A percentile compares a stretch with the other conserved stretches of the same genome.
Evolutionary conservation across 2,797 vertebrate species (phyloP).

Genomic region (Myotis vivesi): DNA sequence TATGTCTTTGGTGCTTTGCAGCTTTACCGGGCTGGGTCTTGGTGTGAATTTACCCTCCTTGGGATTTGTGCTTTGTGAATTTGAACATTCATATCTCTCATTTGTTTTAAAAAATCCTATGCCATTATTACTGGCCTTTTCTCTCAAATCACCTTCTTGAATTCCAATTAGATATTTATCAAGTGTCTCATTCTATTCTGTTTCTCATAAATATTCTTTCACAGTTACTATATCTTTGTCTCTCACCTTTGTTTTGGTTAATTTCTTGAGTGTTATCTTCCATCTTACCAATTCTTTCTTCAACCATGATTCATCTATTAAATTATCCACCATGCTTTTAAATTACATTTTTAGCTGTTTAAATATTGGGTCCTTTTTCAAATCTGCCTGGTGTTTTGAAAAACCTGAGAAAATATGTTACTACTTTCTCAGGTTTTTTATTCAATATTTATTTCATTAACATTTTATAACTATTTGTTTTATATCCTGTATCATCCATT

Average conservation of each 20-base stretch:
- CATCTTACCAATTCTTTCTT: conserved; percentile 27
- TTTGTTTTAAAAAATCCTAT: neutral
- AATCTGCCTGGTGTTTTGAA: neutral
- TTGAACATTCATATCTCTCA: neutral
- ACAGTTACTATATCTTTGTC: neutral
- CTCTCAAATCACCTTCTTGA: neutral
- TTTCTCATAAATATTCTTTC: conserved; percentile 4
- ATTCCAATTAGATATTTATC: neutral
- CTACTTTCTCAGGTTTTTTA: neutral
- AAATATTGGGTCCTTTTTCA: neutral
- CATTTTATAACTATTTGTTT: neutral
- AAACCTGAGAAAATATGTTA: neutral
- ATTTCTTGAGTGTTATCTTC: conserved; percentile 29
- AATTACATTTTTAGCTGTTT: conserved; percentile 31
- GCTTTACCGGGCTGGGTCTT: neutral
- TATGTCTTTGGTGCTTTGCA: neutral
- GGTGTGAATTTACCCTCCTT: neutral
- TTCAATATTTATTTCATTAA: conserved; percentile 2
- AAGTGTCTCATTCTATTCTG: neutral
- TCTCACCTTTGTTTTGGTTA: neutral
- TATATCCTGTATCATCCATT: neutral
- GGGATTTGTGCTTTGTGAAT: neutral
- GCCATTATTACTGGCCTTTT: neutral
- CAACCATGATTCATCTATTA: neutral
- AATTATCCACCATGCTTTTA: neutral